These are phyloP conservation scores for Rhinichthys osculus DNA, from an alignment of 2,797 vertebrate species.

Conservation along the genomic window DNA sequence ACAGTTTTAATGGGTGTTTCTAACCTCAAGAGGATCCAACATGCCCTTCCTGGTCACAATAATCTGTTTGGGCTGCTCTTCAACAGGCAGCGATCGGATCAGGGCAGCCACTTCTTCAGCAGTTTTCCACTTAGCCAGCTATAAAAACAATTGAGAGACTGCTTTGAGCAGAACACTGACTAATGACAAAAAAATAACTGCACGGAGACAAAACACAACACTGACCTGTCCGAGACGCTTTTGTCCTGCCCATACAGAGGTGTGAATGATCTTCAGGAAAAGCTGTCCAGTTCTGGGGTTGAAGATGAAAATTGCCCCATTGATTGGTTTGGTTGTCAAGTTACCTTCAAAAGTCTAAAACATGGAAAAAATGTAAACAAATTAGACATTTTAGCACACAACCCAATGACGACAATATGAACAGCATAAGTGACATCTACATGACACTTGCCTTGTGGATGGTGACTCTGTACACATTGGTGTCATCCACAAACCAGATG, in stretches of 20 bases:
- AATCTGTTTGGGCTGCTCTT: constrained; percentile 99
- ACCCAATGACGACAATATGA: not conserved
- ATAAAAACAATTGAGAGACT: constrained; percentile 28
- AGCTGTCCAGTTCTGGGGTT: constrained; percentile 99
- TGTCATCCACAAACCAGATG: constrained; percentile 99
- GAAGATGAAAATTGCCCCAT: constrained; percentile 99
- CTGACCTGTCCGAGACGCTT: constrained; percentile 96
- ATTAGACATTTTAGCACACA: not conserved
- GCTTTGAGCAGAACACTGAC: not conserved
- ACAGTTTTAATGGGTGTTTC: not conserved
- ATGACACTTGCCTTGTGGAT: constrained; percentile 91
- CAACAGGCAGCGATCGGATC: constrained; percentile 97
- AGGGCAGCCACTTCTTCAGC: constrained; percentile 98
- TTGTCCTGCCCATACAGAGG: constrained; percentile 98
- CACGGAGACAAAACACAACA: not conserved
- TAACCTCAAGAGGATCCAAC: constrained; percentile 97
- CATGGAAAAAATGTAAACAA: not conserved
- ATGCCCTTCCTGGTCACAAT: constrained; percentile 99
- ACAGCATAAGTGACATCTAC: not conserved
- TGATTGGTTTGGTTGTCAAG: constrained; percentile 99
- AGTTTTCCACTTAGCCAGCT: constrained; percentile 99
- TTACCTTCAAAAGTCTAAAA: constrained; percentile 98
- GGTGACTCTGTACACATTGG: constrained; percentile 98
- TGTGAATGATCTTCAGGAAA: constrained; percentile 99
- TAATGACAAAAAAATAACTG: not conserved